Evolutionary conservation across 2,113 vertebrate genomes (phyloP), one percentile per base, ranked within the genome.

Genomic region (Fregata magnificens): DNA sequence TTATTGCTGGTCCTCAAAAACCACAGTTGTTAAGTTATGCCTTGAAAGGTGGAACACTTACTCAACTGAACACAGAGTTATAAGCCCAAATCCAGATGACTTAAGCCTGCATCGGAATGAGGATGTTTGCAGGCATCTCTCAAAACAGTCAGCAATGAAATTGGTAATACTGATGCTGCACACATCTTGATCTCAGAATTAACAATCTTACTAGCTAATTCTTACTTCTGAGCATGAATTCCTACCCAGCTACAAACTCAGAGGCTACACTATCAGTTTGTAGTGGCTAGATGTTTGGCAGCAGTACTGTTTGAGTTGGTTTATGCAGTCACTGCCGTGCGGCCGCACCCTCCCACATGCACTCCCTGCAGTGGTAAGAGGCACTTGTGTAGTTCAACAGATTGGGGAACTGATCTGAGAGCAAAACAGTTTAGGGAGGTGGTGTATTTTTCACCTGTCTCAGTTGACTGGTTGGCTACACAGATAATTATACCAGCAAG

Each of bases 311-410:
- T 18, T 11, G 61, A 66, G 83, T 5, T 38, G 71, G 18, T 80
- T 59, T 63, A 4, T 26, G 63, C 26, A 44, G 47, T 8, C 9
- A 4, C 34, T 40, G 88, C 36, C 0, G 2, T 7, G 40, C 1
- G 52, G 76, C 71, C 82, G 42, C n/a, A 13, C 9, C n/a, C 62
- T 95, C 82, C 74, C 22, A 49, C 45, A 4, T 1, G 1, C 5
- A 4, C 53, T 59, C 29, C 2, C 0, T 7, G 42, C 66, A 36
- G 32, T 1, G 28, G 11, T 13, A 40, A 67, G 31, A 29, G 17
- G 47, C n/a, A 22, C 53, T 21, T 9, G 21, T 7, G 38, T 5
- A 29, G n/a, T 2, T 71, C 44, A n/a, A 34, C 53, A 62, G 36
- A 14, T 0, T 7, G 59, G 19, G 73, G 82, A 91, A 63, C 36